These are phyloP conservation scores for Eristalis tenax DNA, from an alignment of 2,888 invertebrate species.

Conservation along the genomic window DNA sequence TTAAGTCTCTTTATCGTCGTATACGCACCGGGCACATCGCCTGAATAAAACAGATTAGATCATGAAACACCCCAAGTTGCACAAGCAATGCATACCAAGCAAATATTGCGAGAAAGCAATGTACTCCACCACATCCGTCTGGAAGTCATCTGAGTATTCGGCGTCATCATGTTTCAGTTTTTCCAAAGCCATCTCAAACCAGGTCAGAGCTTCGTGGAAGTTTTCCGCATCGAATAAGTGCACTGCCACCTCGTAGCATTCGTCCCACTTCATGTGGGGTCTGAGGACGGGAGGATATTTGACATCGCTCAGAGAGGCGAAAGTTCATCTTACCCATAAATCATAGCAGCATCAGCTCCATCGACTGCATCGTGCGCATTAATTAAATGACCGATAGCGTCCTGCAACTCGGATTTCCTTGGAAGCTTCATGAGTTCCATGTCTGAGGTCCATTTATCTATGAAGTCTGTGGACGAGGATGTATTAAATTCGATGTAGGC, in stretches of 20 bases:
- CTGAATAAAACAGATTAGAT: neutral
- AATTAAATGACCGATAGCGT: neutral
- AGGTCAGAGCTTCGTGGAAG: neutral
- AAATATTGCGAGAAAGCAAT: slow-evolving; percentile 12
- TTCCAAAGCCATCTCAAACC: slow-evolving; percentile 7
- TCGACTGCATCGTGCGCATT: neutral
- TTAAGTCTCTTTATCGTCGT: neutral
- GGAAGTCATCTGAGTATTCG: neutral
- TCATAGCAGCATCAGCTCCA: neutral
- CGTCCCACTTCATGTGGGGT: slow-evolving; percentile 14
- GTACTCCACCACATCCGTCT: slow-evolving; percentile 11
- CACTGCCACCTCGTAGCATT: slow-evolving; percentile 25
- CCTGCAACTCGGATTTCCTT: neutral
- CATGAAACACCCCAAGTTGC: neutral
- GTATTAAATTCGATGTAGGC: too few relatives aligned
- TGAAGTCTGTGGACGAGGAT: neutral
- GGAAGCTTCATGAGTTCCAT: neutral
- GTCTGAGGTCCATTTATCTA: neutral
- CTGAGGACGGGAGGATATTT: neutral
- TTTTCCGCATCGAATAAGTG: slow-evolving; percentile 9
- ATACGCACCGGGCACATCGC: neutral
- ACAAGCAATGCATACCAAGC: neutral
- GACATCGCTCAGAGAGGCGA: too few relatives aligned
- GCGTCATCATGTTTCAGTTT: neutral
- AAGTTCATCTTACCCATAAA: neutral